A percentile compares a stretch with the other conserved stretches of the same genome.
phyloP scores from a whole-genome alignment of 2,113 vertebrate genomes.

The Antigone vipio region DNA sequence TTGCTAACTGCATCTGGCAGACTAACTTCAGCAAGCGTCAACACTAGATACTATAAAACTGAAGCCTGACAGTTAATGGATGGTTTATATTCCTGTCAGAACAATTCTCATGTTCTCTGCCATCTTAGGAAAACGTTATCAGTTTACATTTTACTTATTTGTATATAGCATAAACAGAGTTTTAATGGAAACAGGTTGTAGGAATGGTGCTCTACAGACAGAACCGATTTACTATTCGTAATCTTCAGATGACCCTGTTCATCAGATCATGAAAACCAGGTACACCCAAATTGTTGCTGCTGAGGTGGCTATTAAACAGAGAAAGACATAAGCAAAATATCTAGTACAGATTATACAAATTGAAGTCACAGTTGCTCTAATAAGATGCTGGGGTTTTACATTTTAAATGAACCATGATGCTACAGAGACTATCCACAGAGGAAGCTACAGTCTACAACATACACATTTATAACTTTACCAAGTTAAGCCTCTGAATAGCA shows the following conservation, averaged over 20 bases:
- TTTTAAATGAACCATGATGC: background rate
- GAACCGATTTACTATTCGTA: background rate
- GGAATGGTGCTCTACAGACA: background rate
- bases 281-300: background rate
- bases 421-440: background rate
- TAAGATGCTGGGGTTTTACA: background rate
- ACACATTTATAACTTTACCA: background rate
- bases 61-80: background rate
- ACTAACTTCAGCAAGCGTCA: background rate
- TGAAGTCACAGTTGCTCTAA: background rate
- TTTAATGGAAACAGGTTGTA: background rate
- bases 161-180: background rate
- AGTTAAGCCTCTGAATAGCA: background rate
- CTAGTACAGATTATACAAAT: background rate
- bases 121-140: background rate
- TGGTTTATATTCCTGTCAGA: background rate
- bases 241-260: background rate
- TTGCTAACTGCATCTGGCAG: background rate
- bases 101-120: background rate
- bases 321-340: background rate
- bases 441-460: background rate
- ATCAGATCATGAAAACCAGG: background rate
- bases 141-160: background rate
- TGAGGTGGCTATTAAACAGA: background rate
- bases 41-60: background rate